phyloP scores from a whole-genome alignment of 1,140 invertebrate species.

The Drosophila ambigua region DNA sequence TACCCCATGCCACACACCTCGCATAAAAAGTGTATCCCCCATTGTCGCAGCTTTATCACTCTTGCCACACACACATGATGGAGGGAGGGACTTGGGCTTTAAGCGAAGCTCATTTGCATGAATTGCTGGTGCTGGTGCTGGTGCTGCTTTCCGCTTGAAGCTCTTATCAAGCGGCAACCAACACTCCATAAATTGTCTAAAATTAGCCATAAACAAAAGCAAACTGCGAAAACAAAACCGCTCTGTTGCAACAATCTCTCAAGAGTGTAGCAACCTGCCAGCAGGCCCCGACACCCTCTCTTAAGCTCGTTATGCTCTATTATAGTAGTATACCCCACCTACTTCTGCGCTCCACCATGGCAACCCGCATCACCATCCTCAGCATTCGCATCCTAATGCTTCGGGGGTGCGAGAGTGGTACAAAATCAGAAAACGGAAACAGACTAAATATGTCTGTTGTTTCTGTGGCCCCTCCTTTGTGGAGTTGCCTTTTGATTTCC shows the following conservation, averaged over 20 bases:
- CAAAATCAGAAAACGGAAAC: not conserved
- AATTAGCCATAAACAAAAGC: constrained; percentile 76
- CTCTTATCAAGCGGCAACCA: constrained; percentile 75
- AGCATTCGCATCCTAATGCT: not conserved
- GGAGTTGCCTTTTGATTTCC: constrained; percentile 71
- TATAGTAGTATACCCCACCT: constrained; percentile 19
- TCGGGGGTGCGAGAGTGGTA: not conserved
- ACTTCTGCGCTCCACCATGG: constrained; percentile 20
- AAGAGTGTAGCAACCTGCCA: constrained; percentile 36
- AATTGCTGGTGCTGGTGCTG: constrained; percentile 53
- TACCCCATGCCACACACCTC: not conserved
- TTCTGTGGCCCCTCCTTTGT: constrained; percentile 27
- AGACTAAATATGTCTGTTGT: constrained; percentile 30
- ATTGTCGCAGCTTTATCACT: constrained; percentile 54
- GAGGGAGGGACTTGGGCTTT: constrained; percentile 62
- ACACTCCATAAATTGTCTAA: constrained; percentile 83
- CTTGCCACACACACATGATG: constrained; percentile 28
- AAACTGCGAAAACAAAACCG: constrained; percentile 12
- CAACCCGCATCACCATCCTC: constrained; percentile 20
- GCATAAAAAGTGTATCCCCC: constrained; percentile 1
- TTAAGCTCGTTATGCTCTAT: constrained; percentile 52
- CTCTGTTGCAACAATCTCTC: constrained; percentile 29
- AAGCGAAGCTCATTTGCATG: constrained; percentile 74
- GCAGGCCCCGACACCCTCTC: constrained; percentile 2
- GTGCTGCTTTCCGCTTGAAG: constrained; percentile 43